Conservation (phyloP, 92 coral and sea anemone genomes). For the Umimayanthus kanabou region DNA sequence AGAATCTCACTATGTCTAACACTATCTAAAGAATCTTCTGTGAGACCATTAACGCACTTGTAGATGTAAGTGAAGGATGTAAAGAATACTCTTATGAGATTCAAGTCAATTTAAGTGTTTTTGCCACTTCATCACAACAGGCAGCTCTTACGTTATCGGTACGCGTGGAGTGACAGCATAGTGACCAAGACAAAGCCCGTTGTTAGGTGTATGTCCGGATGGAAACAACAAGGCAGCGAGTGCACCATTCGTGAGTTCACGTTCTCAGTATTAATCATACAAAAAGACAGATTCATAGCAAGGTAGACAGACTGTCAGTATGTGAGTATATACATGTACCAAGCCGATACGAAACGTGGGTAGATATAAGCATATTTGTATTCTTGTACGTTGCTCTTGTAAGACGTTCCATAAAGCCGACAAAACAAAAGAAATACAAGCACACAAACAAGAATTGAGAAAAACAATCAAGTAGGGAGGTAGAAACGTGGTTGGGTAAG, state of each 20-base stretch:
- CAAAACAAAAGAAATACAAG: neutral
- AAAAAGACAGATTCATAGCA: neutral
- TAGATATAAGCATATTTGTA: neutral
- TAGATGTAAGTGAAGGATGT: too few relatives aligned
- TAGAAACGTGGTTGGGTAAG: too few relatives aligned
- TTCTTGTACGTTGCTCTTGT: too few relatives aligned
- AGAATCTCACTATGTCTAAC: too few relatives aligned
- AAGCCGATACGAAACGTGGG: too few relatives aligned
- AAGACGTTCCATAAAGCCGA: too few relatives aligned
- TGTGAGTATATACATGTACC: too few relatives aligned
- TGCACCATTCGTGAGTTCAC: conserved; percentile 42
- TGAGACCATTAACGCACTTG: too few relatives aligned
- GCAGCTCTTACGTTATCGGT: conserved; percentile 3
- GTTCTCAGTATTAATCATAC: neutral
- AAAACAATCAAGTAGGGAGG: neutral
- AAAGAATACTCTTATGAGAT: too few relatives aligned
- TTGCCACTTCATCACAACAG: neutral
- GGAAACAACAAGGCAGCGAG: conserved; percentile 37
- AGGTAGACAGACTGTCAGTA: neutral
- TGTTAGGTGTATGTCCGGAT: conserved; percentile 21
- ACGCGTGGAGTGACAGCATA: neutral
- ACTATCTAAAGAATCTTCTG: too few relatives aligned
- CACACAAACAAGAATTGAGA: neutral
- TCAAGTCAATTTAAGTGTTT: neutral
- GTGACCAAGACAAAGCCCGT: conserved; percentile 14